Conservation (phyloP, 2,113 vertebrate species). For the Fregata magnificens region DNA sequence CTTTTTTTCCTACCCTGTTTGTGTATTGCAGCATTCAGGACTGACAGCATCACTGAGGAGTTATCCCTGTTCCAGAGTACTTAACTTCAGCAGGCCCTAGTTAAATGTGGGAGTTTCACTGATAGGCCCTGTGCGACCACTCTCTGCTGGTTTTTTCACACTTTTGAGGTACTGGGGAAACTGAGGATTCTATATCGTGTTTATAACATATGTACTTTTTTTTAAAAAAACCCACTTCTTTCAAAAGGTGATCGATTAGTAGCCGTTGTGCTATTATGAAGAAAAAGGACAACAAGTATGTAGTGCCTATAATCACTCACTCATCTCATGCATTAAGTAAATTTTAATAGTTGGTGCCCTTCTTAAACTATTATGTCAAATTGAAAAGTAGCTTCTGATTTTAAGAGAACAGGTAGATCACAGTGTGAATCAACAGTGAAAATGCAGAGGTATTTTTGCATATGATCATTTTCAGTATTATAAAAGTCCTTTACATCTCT, state of each 20-base stretch:
- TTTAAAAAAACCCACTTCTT: accelerated
- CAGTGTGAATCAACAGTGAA: neutral
- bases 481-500: neutral
- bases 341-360: neutral
- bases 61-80: neutral
- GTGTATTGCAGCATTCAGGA: neutral
- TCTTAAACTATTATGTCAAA: neutral
- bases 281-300: neutral
- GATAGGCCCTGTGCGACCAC: accelerated
- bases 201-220: accelerated
- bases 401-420: neutral
- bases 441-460: neutral
- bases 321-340: neutral
- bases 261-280: neutral
- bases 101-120: neutral
- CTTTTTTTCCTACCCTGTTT: neutral
- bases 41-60: neutral
- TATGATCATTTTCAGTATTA: neutral
- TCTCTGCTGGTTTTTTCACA: neutral
- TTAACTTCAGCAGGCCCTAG: neutral
- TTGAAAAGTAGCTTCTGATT: neutral
- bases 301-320: no score
- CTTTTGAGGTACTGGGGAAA: neutral
- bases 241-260: neutral
- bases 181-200: neutral